Base-by-base conservation (phyloP, 2,888 invertebrate species). In the Coleophora deauratella region DNA sequence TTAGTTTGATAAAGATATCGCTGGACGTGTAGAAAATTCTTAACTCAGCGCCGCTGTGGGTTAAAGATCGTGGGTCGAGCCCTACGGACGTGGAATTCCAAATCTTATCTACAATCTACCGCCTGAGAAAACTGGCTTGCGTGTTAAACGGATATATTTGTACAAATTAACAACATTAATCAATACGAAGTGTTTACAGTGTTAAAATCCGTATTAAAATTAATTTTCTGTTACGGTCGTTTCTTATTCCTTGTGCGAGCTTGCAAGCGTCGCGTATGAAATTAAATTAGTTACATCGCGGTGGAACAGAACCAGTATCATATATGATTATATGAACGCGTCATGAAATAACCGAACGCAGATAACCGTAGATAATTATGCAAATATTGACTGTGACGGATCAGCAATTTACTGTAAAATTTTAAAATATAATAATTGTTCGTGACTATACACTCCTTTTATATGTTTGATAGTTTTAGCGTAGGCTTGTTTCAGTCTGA, bases 221-320 rank as follows among this genome's bases (percentile, higher is more conserved):
- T 73, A 73, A 64, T 66, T 63, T 62, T 70, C 64, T 57, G 71
- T 64, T 61, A 68, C 68, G 76, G 73, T 70, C 56, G 62, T 70
- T 70, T 66, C 54, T 56, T 56, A 72, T 72, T 72, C 64, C 63
- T 62, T 62, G 61, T 66, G 66, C 72, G 65, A 72, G 66, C 64
- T 63, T 68, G 58, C 71, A 66, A 61, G 62, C 61, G 66, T 60
- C 59, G 14, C 55, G 66, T 71, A 67, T 72, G 60, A 66, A 73
- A 72, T 72, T 62, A 60, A 64, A 68, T 71, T 21, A 21, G 21
- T 21, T 70, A 70, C 60, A n/a, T 54, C 60, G 59, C 46, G 48
- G 58, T 55, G 66, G 59, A 66, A 70, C 68, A 54, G 57, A 70
- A 64, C 66, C 56, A 55, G 66, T 67, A 69, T 64, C 64, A 70